Evolutionary conservation across 2,888 invertebrate genomes (phyloP).

Genomic region (Physocephala rufipes): DNA sequence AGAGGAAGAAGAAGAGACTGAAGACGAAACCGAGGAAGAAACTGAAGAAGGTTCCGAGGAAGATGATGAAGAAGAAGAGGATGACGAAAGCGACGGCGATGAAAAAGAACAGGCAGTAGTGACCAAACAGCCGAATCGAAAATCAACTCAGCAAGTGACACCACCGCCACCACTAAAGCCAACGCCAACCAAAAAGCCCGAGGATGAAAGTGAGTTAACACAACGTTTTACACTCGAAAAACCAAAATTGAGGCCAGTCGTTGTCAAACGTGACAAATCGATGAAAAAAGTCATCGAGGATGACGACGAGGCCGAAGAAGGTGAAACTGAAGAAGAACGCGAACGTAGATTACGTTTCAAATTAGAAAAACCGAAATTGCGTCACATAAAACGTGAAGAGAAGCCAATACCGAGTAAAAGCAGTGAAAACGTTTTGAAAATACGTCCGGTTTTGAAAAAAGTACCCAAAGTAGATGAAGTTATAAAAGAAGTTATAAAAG

Average conservation of each 20-base stretch:
- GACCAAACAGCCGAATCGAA: slow-evolving; percentile 38
- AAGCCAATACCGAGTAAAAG: slow-evolving; percentile 62
- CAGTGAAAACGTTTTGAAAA: slow-evolving; percentile 60
- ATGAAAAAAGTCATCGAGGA: slow-evolving; percentile 58
- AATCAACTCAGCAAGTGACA: slow-evolving; percentile 27
- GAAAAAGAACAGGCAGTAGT: slow-evolving; percentile 45
- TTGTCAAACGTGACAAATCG: slow-evolving; percentile 62
- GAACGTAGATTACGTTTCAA: slow-evolving; percentile 61
- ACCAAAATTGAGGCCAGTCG: slow-evolving; percentile 61
- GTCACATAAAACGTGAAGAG: slow-evolving; percentile 64
- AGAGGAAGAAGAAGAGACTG: slow-evolving; percentile 41
- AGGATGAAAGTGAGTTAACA: slow-evolving; percentile 62
- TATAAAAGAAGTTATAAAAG: slow-evolving; percentile 58
- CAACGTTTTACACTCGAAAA: slow-evolving; percentile 63
- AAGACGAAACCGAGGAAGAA: slow-evolving; percentile 44
- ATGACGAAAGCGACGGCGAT: slow-evolving; percentile 49
- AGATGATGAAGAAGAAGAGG: slow-evolving; percentile 46
- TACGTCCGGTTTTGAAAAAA: slow-evolving; percentile 63
- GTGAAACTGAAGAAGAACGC: slow-evolving; percentile 61
- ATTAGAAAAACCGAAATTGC: slow-evolving; percentile 61
- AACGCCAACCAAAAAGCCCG: slow-evolving; percentile 50
- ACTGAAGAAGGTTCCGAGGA: slow-evolving; percentile 47
- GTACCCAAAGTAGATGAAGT: slow-evolving; percentile 63
- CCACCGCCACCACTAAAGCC: slow-evolving; percentile 35
- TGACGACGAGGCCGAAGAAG: slow-evolving; percentile 59